Percentiles rank a stretch among this genome's conserved stretches.
These are phyloP conservation scores for Heliocidaris erythrogramma DNA, from an alignment of 35 echinoderm and acorn worm species.

Conservation along the genomic window DNA sequence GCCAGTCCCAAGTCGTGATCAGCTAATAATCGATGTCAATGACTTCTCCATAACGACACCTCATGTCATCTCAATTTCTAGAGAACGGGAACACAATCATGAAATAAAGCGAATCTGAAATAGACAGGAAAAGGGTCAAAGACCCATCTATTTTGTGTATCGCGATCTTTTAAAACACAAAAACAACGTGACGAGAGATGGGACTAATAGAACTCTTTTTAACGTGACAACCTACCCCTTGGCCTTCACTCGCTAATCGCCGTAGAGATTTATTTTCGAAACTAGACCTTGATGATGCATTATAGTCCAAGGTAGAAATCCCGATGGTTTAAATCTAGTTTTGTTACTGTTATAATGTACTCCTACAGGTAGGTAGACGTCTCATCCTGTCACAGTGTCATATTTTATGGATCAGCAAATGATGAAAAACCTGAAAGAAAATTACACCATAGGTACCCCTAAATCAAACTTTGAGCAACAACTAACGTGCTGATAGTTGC, in stretches of 20 bases:
- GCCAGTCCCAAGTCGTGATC: neutral
- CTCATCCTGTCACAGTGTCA: constrained; percentile 3
- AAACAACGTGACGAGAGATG: neutral
- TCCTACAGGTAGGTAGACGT: neutral
- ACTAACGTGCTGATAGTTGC: neutral
- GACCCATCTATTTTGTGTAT: neutral
- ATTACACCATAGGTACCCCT: neutral
- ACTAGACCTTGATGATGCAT: neutral
- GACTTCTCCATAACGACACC: neutral
- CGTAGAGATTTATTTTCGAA: neutral
- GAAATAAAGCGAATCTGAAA: neutral
- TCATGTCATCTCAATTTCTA: neutral
- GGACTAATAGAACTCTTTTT: neutral
- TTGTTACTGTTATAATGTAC: neutral
- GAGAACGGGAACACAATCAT: neutral
- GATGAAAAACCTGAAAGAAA: neutral
- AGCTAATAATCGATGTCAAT: neutral
- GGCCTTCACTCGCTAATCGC: neutral
- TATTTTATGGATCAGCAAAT: neutral
- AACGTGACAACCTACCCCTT: neutral
- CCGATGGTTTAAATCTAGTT: neutral
- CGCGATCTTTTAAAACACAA: neutral
- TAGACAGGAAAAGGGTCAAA: neutral
- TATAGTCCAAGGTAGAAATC: neutral
- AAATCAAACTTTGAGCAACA: neutral